These are phyloP conservation scores for Porphyrio hochstetteri DNA, from an alignment of 2,113 vertebrate genomes.

Conservation along the genomic window DNA sequence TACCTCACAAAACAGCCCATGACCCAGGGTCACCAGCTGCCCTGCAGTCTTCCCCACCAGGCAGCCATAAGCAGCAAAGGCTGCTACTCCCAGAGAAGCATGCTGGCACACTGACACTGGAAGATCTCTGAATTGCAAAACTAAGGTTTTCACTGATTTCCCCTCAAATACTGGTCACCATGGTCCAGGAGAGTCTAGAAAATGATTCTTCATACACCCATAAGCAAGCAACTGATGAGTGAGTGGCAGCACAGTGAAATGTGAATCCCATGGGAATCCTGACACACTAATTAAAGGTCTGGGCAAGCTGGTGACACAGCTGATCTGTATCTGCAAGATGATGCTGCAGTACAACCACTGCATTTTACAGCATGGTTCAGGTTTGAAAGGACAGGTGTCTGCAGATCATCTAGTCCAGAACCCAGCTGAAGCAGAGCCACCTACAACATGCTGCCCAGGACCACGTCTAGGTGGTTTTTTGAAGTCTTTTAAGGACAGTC, in stretches of 20 bases:
- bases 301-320: neutral
- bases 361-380: neutral
- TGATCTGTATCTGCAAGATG: neutral
- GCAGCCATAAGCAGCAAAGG: neutral
- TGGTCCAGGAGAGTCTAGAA: neutral
- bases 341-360: neutral
- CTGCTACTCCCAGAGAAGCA: neutral
- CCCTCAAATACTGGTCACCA: neutral
- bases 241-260: neutral
- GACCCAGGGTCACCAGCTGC: neutral
- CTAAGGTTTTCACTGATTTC: neutral
- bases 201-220: accelerated
- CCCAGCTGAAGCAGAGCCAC: neutral
- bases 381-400: neutral
- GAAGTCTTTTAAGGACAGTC: neutral
- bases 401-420: neutral
- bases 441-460: neutral
- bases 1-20: neutral
- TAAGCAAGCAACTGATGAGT: neutral
- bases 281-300: neutral
- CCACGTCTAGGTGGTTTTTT: accelerated
- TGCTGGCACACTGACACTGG: neutral
- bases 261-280: neutral
- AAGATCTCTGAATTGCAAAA: neutral
- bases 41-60: neutral